Evolutionary conservation across 2,113 vertebrate genomes (phyloP), one percentile per base, ranked within the genome.

Genomic region (Propithecus coquereli): DNA sequence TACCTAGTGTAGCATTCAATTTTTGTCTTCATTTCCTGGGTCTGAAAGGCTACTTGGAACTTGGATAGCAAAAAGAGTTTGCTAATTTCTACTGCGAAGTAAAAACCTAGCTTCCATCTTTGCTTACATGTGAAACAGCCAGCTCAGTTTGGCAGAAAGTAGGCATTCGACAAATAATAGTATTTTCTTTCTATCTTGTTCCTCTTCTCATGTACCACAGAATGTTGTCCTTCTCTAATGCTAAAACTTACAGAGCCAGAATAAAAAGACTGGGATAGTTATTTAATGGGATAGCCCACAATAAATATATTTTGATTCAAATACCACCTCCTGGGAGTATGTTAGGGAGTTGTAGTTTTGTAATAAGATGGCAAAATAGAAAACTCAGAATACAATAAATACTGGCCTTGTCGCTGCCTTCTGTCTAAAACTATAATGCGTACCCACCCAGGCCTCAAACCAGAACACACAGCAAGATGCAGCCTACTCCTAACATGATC

Each of bases 291-390:
- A 71, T 57, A 83, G 11, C 32, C 70, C 92, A 61, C n/a, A 82
- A 77, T 66, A 91, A 93, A 74, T 66, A 71, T 32, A 93, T 87
- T 96, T 91, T 77, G 43, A 81, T 92, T 92, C 85, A 86, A 90
- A 74, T 54, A 63, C 17, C 91, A 77, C 22, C 22, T 84, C 43
- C 52, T 45, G 22, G 54, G 40, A 79, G 18, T 50, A 22, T 25
- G 10, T 77, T 87, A 52, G 66, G 65, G 90, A 54, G 43, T 27
- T 90, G 34, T 79, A 34, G 18, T 81, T 90, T 90, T 92, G n/a
- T 22, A 88, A 52, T 82, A 87, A 85, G 59, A 96, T 34, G 66
- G 34, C 23, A 92, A 73, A 93, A 84, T n/a, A 89, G 79, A 87
- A 96, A 92, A 65, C 52, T 79, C 70, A 45, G 27, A 87, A 14